Base-by-base conservation (phyloP, 2,113 vertebrate species). In the Sylvia atricapilla region DNA sequence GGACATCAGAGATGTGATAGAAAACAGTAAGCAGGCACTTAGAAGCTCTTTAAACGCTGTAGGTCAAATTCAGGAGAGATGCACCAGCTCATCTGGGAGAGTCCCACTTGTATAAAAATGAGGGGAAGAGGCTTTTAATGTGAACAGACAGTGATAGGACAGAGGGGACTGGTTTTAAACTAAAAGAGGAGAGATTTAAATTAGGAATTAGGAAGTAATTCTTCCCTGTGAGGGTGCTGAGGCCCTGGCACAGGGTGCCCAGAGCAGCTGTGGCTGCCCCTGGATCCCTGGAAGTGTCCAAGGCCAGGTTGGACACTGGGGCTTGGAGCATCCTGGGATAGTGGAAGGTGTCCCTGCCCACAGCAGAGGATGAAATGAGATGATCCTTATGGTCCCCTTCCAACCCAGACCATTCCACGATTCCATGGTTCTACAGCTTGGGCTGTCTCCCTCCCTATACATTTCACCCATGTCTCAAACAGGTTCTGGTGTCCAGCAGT, bases 231-330 rank as follows among this genome's bases (percentile, higher is more conserved):
- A 33, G 7, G 30, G 9, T 47, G 24, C 30, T 0, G 9, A 35
- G n/a, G 11, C 20, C 4, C 47, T 47, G n/a, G 41, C 41, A 79
- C 15, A 47, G 24, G 13, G 0, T 69, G 2, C 19, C 19, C 74
- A 62, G 23, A 31, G 49, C 41, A 47, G 56, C 30, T 70, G 56
- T 47, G 41, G 23, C n/a, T 70, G 56, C 6, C 24, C 21, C 35
- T 77, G 74, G 23, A 68, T 37, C 53, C 30, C 41, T 46, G 30
- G 24, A 9, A 31, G 13, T 56, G 24, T 56, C 20, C 75, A 49
- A 35, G n/a, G 24, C 13, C 30, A 41, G n/a, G 20, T 0, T 41
- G 49, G n/a, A 63, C 37, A 37, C 10, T 0, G 1, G 5, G 15
- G 15, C 12, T 77, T 35, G 52, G 41, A 79, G 13, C n/a, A 87